Percentiles rank a stretch among this genome's conserved stretches.
phyloP scores from a whole-genome alignment of 37 sponge, comb jelly and placozoan genomes.

The Beroe forskalii region DNA sequence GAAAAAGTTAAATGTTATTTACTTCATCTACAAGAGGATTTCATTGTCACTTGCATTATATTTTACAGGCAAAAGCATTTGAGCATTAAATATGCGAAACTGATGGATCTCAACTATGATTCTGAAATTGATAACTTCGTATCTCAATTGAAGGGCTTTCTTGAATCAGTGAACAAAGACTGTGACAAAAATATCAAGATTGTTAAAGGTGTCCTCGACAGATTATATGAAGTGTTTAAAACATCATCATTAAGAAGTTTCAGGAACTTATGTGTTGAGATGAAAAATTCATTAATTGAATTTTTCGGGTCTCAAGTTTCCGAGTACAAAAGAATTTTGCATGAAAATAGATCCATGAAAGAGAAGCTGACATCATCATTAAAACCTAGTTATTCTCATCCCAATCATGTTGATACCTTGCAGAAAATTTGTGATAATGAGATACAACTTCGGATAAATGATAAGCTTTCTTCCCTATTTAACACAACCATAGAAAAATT shows the following conservation, averaged over 20 bases:
- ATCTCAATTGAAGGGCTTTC: background rate
- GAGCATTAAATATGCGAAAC: constrained; percentile 8
- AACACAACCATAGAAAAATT: background rate
- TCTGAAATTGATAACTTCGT: background rate
- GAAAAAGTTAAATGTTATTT: constrained; percentile 39
- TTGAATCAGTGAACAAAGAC: background rate
- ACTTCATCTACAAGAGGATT: constrained; percentile 52
- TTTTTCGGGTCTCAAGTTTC: background rate
- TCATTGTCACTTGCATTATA: background rate
- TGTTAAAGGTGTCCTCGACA: background rate
- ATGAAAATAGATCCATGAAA: background rate
- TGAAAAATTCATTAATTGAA: background rate
- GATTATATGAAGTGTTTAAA: background rate
- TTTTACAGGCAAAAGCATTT: constrained; percentile 49
- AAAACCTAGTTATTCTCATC: background rate
- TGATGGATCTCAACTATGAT: background rate
- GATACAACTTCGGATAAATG: background rate
- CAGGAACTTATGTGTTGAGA: background rate
- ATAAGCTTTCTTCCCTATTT: background rate
- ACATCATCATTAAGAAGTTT: background rate
- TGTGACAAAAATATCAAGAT: background rate
- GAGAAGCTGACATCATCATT: background rate
- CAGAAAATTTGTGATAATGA: background rate
- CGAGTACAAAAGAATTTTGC: background rate
- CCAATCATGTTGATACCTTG: background rate